These are phyloP conservation scores for Lycocerus yunnanus DNA, from an alignment of 2,888 invertebrate genomes.

Conservation along the genomic window DNA sequence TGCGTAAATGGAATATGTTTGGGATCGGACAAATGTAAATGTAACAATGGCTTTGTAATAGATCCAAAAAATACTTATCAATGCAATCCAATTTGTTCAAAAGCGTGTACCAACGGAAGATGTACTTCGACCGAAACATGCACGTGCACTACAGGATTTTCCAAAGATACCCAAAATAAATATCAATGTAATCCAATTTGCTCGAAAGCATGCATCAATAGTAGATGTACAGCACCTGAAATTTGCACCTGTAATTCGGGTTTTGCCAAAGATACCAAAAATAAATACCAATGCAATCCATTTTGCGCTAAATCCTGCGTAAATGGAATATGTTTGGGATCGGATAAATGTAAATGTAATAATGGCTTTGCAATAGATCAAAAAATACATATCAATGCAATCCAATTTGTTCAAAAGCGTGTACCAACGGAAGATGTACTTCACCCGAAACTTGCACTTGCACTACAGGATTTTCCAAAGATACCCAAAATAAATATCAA, in stretches of 20 bases:
- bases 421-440: conserved; percentile 61
- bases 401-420: conserved; percentile 62
- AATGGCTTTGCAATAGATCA: conserved; percentile 61
- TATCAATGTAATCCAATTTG: conserved; percentile 22
- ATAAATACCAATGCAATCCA: conserved; percentile 23
- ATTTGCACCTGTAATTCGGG: conserved; percentile 38
- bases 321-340: conserved; percentile 16
- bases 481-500: conserved; percentile 29
- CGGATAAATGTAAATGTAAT: conserved; percentile 64
- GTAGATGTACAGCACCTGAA: conserved; percentile 39
- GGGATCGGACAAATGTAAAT: conserved; percentile 50
- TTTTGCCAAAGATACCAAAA: neutral
- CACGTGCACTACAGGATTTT: conserved; percentile 18
- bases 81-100: conserved; percentile 22
- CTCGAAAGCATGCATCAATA: conserved; percentile 15
- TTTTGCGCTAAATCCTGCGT: conserved; percentile 14
- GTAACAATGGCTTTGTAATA: conserved; percentile 35
- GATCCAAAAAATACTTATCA: neutral
- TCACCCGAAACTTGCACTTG: conserved; percentile 65
- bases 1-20: conserved; percentile 47
- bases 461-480: conserved; percentile 49
- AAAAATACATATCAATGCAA: conserved; percentile 62
- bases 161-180: conserved; percentile 1
- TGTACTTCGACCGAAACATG: conserved; percentile 50
- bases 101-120: conserved; percentile 45